A percentile compares a stretch with the other conserved stretches of the same genome.
Evolutionary conservation across 1,140 invertebrate genomes (phyloP).

Genomic region (Lepidurus arcticus): DNA sequence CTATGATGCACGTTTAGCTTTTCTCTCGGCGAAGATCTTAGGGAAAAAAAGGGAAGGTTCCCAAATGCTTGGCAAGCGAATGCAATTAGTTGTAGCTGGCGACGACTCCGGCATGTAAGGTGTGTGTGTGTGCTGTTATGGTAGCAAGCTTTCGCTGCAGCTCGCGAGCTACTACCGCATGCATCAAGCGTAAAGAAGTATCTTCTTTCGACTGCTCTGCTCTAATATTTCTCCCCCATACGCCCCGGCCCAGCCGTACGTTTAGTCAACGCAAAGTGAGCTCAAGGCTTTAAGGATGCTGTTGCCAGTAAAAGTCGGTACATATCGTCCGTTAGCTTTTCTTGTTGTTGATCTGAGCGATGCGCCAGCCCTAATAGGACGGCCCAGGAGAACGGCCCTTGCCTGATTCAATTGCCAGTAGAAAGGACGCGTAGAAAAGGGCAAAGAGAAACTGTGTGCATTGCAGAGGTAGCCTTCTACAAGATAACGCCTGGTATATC

Average conservation of each 20-base stretch:
- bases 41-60: neutral
- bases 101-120: neutral
- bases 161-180: neutral
- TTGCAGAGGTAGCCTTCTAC: constrained; percentile 18
- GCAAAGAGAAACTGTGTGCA: constrained; percentile 12
- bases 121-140: neutral
- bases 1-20: neutral
- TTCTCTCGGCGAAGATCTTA: neutral
- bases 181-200: neutral
- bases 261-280: constrained; percentile 12
- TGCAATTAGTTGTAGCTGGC: constrained; percentile 9
- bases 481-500: neutral
- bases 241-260: neutral
- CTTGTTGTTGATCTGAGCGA: constrained; percentile 12
- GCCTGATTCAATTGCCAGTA: constrained; percentile 18
- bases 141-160: neutral
- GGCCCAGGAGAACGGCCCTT: neutral
- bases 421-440: neutral
- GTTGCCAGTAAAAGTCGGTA: neutral
- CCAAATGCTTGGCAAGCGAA: neutral
- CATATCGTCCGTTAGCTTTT: neutral
- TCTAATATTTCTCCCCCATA: neutral
- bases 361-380: constrained; percentile 12
- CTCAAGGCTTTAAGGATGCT: neutral
- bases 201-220: neutral